Percentiles rank a stretch among this genome's conserved stretches.
These are phyloP conservation scores for Callaeas wilsoni DNA, from an alignment of 2,113 vertebrate species.

Conservation along the genomic window DNA sequence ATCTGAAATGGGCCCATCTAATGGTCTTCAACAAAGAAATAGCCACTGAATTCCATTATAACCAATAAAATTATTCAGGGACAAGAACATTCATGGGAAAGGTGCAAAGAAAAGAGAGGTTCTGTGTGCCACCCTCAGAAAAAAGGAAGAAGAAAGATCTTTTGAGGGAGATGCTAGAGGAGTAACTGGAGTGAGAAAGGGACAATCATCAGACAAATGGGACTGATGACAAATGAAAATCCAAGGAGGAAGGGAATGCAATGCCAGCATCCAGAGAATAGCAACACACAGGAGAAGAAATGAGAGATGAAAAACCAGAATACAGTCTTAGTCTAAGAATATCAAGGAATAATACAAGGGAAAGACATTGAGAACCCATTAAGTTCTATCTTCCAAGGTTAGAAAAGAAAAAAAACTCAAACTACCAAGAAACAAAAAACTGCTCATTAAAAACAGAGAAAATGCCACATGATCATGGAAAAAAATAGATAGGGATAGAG, in stretches of 20 bases:
- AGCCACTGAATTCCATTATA: background rate
- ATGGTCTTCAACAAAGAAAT: background rate
- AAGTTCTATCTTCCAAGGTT: background rate
- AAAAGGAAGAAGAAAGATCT: background rate
- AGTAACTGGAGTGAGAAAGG: background rate
- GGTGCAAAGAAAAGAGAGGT: background rate
- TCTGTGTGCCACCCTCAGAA: background rate
- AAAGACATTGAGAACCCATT: background rate
- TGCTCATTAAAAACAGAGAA: background rate
- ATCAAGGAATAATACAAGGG: background rate
- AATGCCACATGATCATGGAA: accelerated
- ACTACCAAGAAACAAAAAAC: background rate
- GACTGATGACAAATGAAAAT: background rate
- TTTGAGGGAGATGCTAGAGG: background rate
- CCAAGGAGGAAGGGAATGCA: background rate
- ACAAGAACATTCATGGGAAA: background rate
- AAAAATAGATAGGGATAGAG: background rate
- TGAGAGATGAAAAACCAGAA: background rate
- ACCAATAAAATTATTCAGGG: background rate
- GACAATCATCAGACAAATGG: background rate
- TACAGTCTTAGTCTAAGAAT: background rate
- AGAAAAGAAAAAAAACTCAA: background rate
- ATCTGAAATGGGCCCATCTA: background rate
- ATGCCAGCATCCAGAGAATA: background rate
- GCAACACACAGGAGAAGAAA: background rate